Evolutionary conservation across 2,888 invertebrate species (phyloP).

Genomic region (Rhamnusium bicolor): DNA sequence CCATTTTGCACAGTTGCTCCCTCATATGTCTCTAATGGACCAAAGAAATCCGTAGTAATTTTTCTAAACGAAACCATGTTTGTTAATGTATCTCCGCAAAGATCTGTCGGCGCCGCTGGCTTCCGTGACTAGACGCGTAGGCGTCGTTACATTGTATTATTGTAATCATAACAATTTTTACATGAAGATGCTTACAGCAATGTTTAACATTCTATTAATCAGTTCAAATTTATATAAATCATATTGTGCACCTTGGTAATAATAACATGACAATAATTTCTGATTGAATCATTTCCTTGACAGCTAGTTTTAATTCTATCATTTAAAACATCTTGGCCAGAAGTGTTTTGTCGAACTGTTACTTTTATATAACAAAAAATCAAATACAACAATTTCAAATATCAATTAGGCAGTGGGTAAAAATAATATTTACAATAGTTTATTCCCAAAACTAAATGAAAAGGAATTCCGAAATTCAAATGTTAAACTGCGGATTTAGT

Average conservation of each 20-base stretch:
- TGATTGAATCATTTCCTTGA: slow-evolving; percentile 2
- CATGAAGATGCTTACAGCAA: slow-evolving; percentile 4
- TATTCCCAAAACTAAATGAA: too few species aligned
- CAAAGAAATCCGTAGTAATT: not conserved
- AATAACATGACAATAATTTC: not conserved
- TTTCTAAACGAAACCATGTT: not conserved
- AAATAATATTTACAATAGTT: too few species aligned
- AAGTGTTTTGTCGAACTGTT: too few species aligned
- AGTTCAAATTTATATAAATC: slow-evolving; percentile 2
- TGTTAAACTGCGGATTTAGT: too few species aligned
- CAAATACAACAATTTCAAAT: too few species aligned
- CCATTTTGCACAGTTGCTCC: too few species aligned
- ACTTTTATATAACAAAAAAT: too few species aligned
- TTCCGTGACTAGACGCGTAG: not conserved
- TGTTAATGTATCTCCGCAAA: too few species aligned
- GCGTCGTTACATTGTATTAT: slow-evolving; percentile 7
- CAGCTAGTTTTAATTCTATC: not conserved
- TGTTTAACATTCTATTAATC: slow-evolving; percentile 8
- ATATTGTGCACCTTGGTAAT: not conserved
- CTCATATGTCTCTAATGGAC: too few species aligned
- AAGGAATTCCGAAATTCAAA: too few species aligned
- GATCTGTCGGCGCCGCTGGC: not conserved
- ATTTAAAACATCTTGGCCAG: too few species aligned
- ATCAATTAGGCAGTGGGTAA: too few species aligned
- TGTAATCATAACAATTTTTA: slow-evolving; percentile 2